Evolutionary conservation across 2,888 invertebrate genomes (phyloP).

Genomic region (Luperina testacea): DNA sequence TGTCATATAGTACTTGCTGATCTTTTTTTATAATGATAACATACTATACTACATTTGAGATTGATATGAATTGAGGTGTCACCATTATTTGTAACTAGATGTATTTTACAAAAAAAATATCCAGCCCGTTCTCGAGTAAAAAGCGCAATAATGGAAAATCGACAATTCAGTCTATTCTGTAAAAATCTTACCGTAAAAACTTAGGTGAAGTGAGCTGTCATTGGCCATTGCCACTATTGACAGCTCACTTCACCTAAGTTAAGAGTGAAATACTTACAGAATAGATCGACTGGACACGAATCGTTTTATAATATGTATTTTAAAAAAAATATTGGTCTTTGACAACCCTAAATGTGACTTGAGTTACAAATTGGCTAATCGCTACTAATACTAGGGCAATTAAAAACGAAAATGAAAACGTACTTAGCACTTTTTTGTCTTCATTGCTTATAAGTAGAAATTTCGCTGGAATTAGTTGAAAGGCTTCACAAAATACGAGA

Average conservation of each 20-base stretch:
- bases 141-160: background rate
- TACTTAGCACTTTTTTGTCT: slow-evolving; percentile 38
- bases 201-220: too few relatives aligned
- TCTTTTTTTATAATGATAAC: slow-evolving; percentile 9
- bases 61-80: background rate
- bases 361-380: slow-evolving; percentile 15
- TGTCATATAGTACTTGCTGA: slow-evolving; percentile 7
- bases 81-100: background rate
- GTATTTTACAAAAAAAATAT: too few relatives aligned
- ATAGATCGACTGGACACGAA: too few relatives aligned
- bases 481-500: slow-evolving; percentile 11
- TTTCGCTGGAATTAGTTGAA: slow-evolving; percentile 4
- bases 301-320: background rate
- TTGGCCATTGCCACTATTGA: too few relatives aligned
- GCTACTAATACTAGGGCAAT: slow-evolving; percentile 12
- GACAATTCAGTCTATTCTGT: background rate
- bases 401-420: slow-evolving; percentile 24
- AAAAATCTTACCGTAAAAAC: background rate
- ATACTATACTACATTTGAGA: background rate
- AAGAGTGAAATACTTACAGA: too few relatives aligned
- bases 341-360: slow-evolving; percentile 1
- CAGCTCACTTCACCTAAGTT: too few relatives aligned
- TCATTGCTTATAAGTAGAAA: slow-evolving; percentile 16
- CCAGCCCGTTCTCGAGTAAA: background rate
- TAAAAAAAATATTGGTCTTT: background rate